phyloP scores from a whole-genome alignment of 2,888 invertebrate genomes.

The Amitus sp. region DNA sequence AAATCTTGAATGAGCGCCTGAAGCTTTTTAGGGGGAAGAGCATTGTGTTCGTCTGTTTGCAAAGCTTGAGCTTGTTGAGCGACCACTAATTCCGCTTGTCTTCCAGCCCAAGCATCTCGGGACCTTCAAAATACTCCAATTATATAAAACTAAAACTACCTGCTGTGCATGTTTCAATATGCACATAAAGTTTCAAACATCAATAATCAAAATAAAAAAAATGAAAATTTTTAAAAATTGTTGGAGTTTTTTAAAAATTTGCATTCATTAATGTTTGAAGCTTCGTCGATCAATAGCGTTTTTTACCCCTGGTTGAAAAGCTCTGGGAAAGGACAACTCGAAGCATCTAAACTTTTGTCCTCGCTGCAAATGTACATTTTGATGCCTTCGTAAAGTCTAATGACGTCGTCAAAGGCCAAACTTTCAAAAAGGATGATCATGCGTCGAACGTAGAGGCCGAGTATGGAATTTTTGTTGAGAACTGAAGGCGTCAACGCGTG shows the following conservation, averaged over 20 bases:
- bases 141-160: too few species aligned
- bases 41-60: constrained; percentile 83
- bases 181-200: too few species aligned
- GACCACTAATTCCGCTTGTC: constrained; percentile 90
- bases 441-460: constrained; percentile 84
- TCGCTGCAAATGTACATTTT: constrained; percentile 46
- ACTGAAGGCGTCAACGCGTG: constrained; percentile 50
- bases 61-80: constrained; percentile 86
- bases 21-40: constrained; percentile 79
- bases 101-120: constrained; percentile 79
- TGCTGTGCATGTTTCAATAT: too few species aligned
- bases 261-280: too few species aligned
- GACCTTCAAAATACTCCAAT: constrained; percentile 18
- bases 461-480: constrained; percentile 62
- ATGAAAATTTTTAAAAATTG: too few species aligned
- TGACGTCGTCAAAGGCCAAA: constrained; percentile 85
- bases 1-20: constrained; percentile 80
- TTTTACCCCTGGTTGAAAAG: constrained; percentile 18
- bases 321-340: constrained; percentile 4
- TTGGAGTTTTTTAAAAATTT: not conserved
- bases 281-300: too few species aligned
- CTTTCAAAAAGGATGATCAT: constrained; percentile 85
- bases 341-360: not conserved
- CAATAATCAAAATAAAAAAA: too few species aligned
- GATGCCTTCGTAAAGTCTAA: constrained; percentile 78